Conservation (phyloP, 2,113 vertebrate species). For the Manacus vitellinus region DNA sequence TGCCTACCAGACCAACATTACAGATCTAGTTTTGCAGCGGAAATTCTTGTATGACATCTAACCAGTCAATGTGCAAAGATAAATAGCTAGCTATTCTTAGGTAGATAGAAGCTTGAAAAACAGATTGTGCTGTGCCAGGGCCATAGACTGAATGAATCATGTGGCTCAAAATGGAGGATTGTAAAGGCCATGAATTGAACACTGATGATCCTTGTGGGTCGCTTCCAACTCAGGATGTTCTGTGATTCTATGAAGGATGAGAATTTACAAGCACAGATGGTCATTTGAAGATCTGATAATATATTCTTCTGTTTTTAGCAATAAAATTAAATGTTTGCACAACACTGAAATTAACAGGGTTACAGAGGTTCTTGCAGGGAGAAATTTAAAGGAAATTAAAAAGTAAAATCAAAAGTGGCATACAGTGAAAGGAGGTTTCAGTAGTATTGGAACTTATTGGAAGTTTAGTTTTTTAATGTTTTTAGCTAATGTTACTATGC, state of each 20-base stretch:
- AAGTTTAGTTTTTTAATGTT: neutral
- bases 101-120: neutral
- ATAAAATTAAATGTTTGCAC: neutral
- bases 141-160: neutral
- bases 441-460: neutral
- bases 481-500: neutral
- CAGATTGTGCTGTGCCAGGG: neutral
- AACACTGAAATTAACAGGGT: neutral
- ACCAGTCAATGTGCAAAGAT: neutral
- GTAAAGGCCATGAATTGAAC: neutral
- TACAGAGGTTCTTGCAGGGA: neutral
- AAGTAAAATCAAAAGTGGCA: fast-evolving
- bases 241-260: neutral
- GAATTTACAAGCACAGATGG: neutral
- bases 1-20: neutral
- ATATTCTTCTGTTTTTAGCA: neutral
- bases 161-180: neutral
- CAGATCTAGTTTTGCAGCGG: neutral
- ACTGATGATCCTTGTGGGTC: no score
- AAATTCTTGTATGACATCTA: neutral
- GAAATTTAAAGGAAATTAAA: neutral
- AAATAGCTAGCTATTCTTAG: neutral
- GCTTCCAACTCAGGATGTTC: neutral
- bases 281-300: neutral
- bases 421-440: neutral